A percentile compares a stretch with the other conserved stretches of the same genome.
These are phyloP conservation scores for Dicerorhinus sumatrensis DNA, from an alignment of 2,113 vertebrate species.

Conservation along the genomic window DNA sequence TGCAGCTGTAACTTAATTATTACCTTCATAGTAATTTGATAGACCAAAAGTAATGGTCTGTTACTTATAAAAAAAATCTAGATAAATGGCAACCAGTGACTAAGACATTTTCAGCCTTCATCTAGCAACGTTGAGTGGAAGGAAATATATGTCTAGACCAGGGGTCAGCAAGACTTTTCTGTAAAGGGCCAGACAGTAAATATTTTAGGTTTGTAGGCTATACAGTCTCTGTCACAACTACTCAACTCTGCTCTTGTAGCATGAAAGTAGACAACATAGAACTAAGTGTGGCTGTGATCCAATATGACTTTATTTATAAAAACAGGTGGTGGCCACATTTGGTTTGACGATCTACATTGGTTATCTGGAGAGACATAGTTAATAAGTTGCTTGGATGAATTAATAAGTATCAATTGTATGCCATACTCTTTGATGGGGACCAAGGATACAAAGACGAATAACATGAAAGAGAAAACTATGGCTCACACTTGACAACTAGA, in stretches of 20 bases:
- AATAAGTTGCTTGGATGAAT: too few relatives aligned
- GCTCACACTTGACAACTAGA: neutral
- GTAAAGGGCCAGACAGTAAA: neutral
- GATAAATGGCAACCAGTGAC: neutral
- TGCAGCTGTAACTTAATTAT: neutral
- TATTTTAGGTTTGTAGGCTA: neutral
- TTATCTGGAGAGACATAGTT: neutral
- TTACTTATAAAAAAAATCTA: neutral
- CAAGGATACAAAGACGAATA: neutral
- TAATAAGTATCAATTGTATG: neutral
- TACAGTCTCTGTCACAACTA: neutral
- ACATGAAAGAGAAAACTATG: neutral
- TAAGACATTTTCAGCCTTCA: slow-evolving; percentile 20
- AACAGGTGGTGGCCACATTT: neutral
- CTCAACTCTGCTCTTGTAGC: neutral
- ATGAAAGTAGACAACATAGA: neutral
- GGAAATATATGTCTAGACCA: neutral
- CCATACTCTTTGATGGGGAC: neutral
- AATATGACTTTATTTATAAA: neutral
- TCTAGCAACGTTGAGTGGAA: neutral
- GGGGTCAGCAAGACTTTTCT: neutral
- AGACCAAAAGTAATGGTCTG: neutral
- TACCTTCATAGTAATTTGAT: neutral
- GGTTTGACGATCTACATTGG: neutral
- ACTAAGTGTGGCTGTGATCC: neutral